Evolutionary conservation across 1,140 invertebrate genomes (phyloP).

Genomic region (Anagrus nilaparvatae): DNA sequence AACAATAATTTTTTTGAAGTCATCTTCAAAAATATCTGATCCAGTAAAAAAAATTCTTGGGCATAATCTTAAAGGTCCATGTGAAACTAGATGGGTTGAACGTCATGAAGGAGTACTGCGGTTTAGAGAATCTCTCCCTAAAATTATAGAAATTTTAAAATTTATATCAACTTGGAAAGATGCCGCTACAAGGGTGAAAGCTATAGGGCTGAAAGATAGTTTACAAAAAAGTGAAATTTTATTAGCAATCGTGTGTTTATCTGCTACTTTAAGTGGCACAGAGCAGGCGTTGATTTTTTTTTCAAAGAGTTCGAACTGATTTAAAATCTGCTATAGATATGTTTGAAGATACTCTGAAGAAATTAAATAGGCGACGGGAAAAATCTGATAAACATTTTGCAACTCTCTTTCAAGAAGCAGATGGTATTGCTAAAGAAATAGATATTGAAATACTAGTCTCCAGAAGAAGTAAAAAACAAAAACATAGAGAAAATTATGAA

Average conservation of each 20-base stretch:
- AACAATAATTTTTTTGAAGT: constrained; percentile 20
- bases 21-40: constrained; percentile 15
- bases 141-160: constrained; percentile 1
- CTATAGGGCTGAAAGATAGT: not conserved
- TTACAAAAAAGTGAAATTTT: constrained; percentile 4
- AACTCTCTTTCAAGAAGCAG: no score
- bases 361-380: no score
- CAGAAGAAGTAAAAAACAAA: no score
- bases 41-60: constrained; percentile 7
- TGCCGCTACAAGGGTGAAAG: not conserved
- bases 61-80: not conserved
- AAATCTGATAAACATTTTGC: no score
- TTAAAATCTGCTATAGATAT: no score
- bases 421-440: no score
- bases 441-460: no score
- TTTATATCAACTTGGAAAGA: constrained; percentile 8
- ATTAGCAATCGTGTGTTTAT: constrained; percentile 1
- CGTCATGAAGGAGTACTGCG: constrained; percentile 8
- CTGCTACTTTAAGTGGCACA: not conserved
- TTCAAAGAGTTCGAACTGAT: not conserved
- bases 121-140: not conserved
- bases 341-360: no score
- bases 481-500: no score
- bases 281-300: not conserved
- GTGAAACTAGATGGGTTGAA: constrained; percentile 18